Conservation (phyloP, 37 sponge, comb jelly and placozoan genomes). For the Beroe forskalii region DNA sequence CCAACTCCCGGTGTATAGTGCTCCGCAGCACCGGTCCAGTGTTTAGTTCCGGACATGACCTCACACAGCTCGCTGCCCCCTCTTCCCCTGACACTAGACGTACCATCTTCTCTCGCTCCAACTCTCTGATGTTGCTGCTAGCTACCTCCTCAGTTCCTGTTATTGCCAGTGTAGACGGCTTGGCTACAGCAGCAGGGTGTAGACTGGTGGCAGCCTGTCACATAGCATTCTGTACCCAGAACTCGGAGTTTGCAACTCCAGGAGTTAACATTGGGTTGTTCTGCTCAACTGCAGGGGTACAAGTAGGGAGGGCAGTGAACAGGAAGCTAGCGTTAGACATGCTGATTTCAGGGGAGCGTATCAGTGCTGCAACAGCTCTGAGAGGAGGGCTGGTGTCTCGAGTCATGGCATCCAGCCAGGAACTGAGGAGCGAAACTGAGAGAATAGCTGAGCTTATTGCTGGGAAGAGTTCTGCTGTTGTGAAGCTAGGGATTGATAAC, state of each 20-base stretch:
- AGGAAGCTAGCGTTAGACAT: slow-evolving; percentile 66
- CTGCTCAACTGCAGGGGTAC: slow-evolving; percentile 74
- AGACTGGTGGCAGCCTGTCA: slow-evolving; percentile 76
- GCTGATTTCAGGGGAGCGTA: slow-evolving; percentile 49
- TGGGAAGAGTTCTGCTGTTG: not conserved
- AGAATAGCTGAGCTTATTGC: slow-evolving; percentile 35
- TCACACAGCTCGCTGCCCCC: slow-evolving; percentile 68
- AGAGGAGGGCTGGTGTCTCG: slow-evolving; percentile 37
- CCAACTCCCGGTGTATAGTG: too few relatives aligned
- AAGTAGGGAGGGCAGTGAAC: slow-evolving; percentile 67
- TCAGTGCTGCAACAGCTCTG: not conserved
- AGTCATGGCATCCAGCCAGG: not conserved
- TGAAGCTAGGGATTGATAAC: slow-evolving; percentile 20
- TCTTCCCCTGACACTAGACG: not conserved
- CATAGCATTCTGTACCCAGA: slow-evolving; percentile 70
- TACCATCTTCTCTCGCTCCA: slow-evolving; percentile 68
- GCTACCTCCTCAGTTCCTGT: not conserved
- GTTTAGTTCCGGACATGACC: slow-evolving; percentile 75
- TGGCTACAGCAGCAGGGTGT: slow-evolving; percentile 79
- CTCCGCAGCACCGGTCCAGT: slow-evolving; percentile 70
- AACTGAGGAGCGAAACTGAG: not conserved
- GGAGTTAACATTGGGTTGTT: slow-evolving; percentile 78
- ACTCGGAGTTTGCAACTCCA: slow-evolving; percentile 72
- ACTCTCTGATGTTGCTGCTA: slow-evolving; percentile 67
- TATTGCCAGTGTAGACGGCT: slow-evolving; percentile 64